Evolutionary conservation across 92 coral and sea anemone species (phyloP), one percentile per base, ranked within the genome.

Genomic region (Bergia puertoricense): DNA sequence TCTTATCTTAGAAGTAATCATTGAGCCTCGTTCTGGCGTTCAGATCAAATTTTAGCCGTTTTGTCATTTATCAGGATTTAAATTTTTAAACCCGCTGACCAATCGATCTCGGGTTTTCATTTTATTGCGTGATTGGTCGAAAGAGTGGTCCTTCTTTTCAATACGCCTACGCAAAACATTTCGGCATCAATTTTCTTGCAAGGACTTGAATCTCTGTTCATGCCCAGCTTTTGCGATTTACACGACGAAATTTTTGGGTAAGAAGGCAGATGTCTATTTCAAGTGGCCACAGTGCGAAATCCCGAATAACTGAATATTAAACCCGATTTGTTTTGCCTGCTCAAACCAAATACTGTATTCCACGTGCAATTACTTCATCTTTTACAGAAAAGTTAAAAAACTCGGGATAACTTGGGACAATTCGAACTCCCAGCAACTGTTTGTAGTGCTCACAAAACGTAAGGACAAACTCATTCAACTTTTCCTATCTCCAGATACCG

Each of bases 21-120:
- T 54, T 11, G 1, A 59, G 48, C 85, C 85, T 81, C 74, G 85
- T 18, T 81, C 46, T 62, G 74, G 48, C 3, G 74, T 66, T 57
- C 30, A 62, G 30, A 39, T 8, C 85, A 30, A 79, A 79, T 79
- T 41, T n/a, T 42, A 45, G 62, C 67, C 59, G 65, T 20, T 57
- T 71, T 5, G 72, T 59, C 15, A 14, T 3, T 10, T 62, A 9
- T 39, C 10, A 11, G 11, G 59, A 54, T 40, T 41, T 54, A 62
- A 41, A 37, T 18, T 40, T 16, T 77, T 13, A 18, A 57, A 62
- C 48, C 85, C 85, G 74, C 74, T 81, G 85, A 81, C 85, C 85
- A 81, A 62, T 8, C 43, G 41, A 54, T 77, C 85, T 22, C 22
- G 20, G 22, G 66, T 13, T 57, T 81, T 10, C 45, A 23, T 77